Evolutionary conservation across 2,113 vertebrate genomes (phyloP), one percentile per base, ranked within the genome.

Genomic region (Aleadryas rufinucha): DNA sequence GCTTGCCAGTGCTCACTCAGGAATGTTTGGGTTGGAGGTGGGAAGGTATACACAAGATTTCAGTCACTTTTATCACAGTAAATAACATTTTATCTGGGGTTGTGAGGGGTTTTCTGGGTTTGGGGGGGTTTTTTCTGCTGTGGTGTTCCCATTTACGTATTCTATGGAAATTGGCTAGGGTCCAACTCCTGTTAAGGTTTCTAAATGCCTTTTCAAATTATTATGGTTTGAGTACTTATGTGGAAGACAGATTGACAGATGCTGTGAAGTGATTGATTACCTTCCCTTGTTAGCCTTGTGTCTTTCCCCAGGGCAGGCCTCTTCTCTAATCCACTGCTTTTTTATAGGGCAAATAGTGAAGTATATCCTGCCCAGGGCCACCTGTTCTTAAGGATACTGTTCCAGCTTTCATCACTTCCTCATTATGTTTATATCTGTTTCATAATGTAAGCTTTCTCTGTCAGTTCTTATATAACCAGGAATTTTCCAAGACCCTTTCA

Each of bases 401-500:
- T 95, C 28, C 74, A 86, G 60, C 60, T 84, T 90, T 89, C 84
- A 63, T 77, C 56, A 27, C 77, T 81, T 90, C 64, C 71, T 93
- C 37, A 47, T 78, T 63, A 28, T 41, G 35, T 84, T 95, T 75
- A 2, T 47, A 68, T 63, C 31, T 90, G n/a, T 92, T 93, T 88
- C 44, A 19, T 61, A 50, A 74, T 16, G 4, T 69, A 64, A 76
- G 5, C 26, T 76, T 93, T 22, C 41, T 64, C n/a, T 61, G 6
- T n/a, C 16, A 83, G 28, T 59, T 86, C 35, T 49, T 86, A 50
- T 4, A 41, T 57, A 90, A 75, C 10, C 1, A 42, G 68, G 59
- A 35, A 30, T 9, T 24, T 42, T 83, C 30, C 30, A 86, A 83
- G 16, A 88, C 3, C 7, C 18, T 76, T 90, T 61, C 4, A 84